Evolutionary conservation across 2,113 vertebrate species (phyloP).

Genomic region (Mesoclemmys tuberculata): DNA sequence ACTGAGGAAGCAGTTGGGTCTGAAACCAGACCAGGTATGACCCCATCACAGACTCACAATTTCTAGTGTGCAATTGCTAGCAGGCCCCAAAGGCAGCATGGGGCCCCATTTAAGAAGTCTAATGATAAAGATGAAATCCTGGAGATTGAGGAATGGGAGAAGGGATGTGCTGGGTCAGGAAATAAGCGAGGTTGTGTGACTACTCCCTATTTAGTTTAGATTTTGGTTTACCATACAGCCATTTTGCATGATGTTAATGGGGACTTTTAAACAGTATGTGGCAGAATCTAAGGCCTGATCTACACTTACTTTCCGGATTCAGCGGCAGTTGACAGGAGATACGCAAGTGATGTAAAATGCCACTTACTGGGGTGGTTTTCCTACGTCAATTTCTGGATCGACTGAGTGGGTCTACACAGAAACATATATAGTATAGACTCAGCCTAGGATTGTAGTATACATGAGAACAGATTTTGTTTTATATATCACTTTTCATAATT

Average conservation of each 20-base stretch:
- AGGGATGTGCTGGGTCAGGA: not conserved
- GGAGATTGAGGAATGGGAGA: not conserved
- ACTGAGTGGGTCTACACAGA: no score
- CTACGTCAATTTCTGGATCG: no score
- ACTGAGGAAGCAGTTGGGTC: not conserved
- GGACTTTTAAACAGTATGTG: fast-evolving
- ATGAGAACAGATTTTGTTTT: not conserved
- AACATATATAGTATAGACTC: no score
- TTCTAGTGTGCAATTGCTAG: not conserved
- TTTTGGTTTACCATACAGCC: not conserved
- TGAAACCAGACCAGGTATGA: not conserved
- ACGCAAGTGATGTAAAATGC: no score
- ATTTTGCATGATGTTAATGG: not conserved
- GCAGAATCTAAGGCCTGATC: not conserved
- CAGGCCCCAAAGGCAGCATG: not conserved
- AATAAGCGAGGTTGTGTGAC: not conserved
- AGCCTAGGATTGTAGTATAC: not conserved
- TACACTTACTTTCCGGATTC: no score
- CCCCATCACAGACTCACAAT: not conserved
- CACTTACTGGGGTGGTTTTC: no score
- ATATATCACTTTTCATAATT: not conserved
- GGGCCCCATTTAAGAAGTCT: not conserved
- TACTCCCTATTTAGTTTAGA: not conserved
- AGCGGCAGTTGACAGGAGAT: no score
- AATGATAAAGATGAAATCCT: not conserved